Evolutionary conservation across 2,113 vertebrate genomes (phyloP), one percentile per base, ranked within the genome.

Genomic region (Sorex araneus): DNA sequence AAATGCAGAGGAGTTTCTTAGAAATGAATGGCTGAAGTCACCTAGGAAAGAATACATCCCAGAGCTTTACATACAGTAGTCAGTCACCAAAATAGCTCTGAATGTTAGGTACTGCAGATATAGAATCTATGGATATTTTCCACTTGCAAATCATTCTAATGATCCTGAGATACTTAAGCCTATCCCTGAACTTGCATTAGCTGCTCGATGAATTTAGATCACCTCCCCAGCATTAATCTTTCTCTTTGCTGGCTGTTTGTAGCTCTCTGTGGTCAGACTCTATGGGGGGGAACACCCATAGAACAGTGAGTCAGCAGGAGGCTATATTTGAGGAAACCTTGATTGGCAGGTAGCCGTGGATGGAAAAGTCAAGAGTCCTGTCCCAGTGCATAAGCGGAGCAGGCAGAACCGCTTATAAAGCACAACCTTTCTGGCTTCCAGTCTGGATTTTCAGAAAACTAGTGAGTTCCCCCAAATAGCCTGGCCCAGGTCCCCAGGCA

Each of bases 201-300:
- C 11, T 78, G 13, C 40, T 83, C 34, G 10, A 28, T 32, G 4
- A 27, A 77, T 23, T 74, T 8, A 4, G 54, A 28, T 73, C 30
- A 40, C 8, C 25, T 64, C 12, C 47, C 40, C 13, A 9, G 16
- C 9, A 45, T 78, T 30, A 4, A 67, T 8, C 4, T 40, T 63
- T 63, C n/a, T 34, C 60, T 23, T 43, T 30, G 23, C 36, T 36
- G 63, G 34, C 73, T 28, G 28, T 34, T 34, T 0, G 2, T 11
- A 16, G 0, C 12, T 2, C 28, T 64, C 1, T 19, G 15, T 0
- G 19, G 19, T 47, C 6, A 63, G 75, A 54, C 8, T 28, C 2
- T 1, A 28, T 28, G 40, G 25, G 1, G 32, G 32, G 6, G 19
- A 4, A 30, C 10, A 27, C 8, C 40, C 19, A 27, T 1, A 25